These are phyloP conservation scores for Gortyna flavago DNA, from an alignment of 2,888 invertebrate species.

Conservation along the genomic window DNA sequence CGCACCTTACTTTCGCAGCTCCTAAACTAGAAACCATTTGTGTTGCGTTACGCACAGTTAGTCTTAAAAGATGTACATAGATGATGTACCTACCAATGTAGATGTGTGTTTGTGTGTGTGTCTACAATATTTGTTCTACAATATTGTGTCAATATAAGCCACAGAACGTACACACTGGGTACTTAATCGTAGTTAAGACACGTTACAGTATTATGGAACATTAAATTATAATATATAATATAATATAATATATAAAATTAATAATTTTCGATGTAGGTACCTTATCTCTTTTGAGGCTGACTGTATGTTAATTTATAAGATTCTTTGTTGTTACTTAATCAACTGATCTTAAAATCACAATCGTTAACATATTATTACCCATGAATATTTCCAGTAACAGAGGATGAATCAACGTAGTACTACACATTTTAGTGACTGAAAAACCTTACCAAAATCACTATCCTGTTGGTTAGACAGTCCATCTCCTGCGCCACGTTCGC, in stretches of 20 bases:
- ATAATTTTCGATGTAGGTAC: background rate
- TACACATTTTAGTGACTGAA: background rate
- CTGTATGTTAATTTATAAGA: background rate
- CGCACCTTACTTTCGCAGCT: background rate
- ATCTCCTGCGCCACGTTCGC: conserved; percentile 94
- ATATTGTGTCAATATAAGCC: background rate
- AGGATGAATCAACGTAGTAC: background rate
- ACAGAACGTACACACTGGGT: background rate
- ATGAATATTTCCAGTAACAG: background rate
- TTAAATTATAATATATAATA: too few species aligned
- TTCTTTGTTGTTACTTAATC: background rate
- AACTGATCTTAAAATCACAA: background rate
- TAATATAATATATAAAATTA: too few species aligned
- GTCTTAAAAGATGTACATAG: too few species aligned
- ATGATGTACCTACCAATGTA: too few species aligned
- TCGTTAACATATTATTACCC: background rate
- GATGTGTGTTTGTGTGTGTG: too few species aligned
- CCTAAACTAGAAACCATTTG: background rate
- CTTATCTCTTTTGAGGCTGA: background rate
- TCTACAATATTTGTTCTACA: background rate
- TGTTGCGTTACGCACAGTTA: too few species aligned
- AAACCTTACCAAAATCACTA: conserved; percentile 93
- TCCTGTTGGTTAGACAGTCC: conserved; percentile 96
- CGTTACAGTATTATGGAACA: background rate
- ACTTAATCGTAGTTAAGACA: background rate